Percentiles rank a stretch among this genome's conserved stretches.
Conservation (phyloP, 2,113 vertebrate genomes). For the Benitochromis conjunctus region DNA sequence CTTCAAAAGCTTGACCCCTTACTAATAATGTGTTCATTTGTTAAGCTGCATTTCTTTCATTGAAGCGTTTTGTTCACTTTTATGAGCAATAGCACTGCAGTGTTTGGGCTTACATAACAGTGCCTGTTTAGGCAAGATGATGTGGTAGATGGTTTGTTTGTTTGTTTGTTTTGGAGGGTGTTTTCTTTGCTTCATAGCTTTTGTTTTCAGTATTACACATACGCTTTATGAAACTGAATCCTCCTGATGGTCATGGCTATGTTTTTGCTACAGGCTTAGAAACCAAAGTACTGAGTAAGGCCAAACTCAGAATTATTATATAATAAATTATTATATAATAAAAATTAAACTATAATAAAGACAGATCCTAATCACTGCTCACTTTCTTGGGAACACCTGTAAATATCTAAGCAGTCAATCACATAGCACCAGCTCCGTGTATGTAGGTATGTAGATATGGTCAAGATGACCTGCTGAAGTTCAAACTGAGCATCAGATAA, state of each 20-base stretch:
- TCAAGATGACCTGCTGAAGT: not conserved
- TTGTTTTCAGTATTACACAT: not conserved
- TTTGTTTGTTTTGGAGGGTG: no score
- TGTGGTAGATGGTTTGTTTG: not conserved
- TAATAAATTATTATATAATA: no score
- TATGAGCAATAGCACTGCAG: not conserved
- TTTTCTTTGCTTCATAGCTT: no score
- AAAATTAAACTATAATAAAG: not conserved
- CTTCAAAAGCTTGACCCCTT: not conserved
- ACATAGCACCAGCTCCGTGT: not conserved
- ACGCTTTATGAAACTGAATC: no score
- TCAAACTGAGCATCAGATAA: not conserved
- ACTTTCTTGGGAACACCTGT: not conserved
- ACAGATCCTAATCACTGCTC: not conserved
- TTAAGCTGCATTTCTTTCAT: not conserved
- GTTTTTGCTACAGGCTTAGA: not conserved
- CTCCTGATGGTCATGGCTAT: not conserved
- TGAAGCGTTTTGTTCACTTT: not conserved
- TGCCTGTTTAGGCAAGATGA: not conserved
- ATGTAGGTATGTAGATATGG: not conserved
- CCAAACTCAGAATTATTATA: not conserved
- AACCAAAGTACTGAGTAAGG: not conserved
- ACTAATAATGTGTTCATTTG: not conserved
- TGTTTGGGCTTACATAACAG: not conserved
- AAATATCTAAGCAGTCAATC: not conserved